Base-by-base conservation (phyloP, 2,113 vertebrate species). In the Hippolais icterina region DNA sequence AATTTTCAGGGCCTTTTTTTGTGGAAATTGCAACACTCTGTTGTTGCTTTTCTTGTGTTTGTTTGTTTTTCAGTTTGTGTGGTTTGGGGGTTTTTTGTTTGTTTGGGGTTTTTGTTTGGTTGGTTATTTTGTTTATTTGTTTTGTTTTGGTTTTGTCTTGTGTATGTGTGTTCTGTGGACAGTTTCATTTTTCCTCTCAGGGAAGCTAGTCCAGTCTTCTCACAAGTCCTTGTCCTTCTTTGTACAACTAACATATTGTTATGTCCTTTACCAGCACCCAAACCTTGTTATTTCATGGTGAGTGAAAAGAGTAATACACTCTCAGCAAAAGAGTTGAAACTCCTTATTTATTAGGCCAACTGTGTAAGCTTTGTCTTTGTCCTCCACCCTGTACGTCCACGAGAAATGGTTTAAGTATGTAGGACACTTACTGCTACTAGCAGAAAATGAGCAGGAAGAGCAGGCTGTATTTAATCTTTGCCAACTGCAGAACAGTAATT, bases 361-460 rank as follows among this genome's bases (percentile, higher is more conserved):
- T 87, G 23, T 59, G 10, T 29, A 57, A 69, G 39, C 15, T 78
- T 70, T 82, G 68, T 82, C 54, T 72, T 57, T 93, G 44, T n/a
- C 11, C 14, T 92, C 56, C 31, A 33, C 18, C 28, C 12, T 4
- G 0, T 33, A 14, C 7, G 9, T 59, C 50, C 77, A n/a, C 0
- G 2, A 42, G 4, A 9, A 19, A 22, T 9, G 37, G 23, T 85
- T 72, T 71, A 54, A 87, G 37, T 33, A 44, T 44, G 22, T 66
- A 70, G 82, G 78, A 76, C 42, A 31, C 35, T 89, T 61, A 61
- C 28, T 77, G 42, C 25, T 72, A 50, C 52, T 68, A 88, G 50
- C 76, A 85, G 84, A 94, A 96, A 91, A 91, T 79, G 78, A 90
- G 52, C 84, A 93, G 82, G 50, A 42, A 83, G 68, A 93, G 27